phyloP scores from a whole-genome alignment of 2,888 invertebrate genomes.

The Tachina grossa region DNA sequence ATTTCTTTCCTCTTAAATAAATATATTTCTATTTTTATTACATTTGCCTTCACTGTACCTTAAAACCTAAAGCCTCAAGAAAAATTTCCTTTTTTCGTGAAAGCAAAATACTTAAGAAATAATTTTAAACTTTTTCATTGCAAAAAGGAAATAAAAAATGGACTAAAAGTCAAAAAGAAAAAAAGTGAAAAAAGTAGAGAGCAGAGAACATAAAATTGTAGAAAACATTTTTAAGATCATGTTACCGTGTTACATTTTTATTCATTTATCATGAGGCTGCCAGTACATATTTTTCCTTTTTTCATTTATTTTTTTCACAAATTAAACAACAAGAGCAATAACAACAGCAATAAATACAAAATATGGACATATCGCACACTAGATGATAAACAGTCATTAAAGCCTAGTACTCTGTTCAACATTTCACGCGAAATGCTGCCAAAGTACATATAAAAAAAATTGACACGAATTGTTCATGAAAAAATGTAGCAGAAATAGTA shows the following conservation, averaged over 20 bases:
- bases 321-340: slow-evolving; percentile 13
- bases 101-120: neutral
- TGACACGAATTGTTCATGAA: too few species aligned
- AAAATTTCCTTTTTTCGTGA: neutral
- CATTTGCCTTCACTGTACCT: neutral
- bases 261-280: slow-evolving; percentile 73
- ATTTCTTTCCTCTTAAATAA: too few species aligned
- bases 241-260: slow-evolving; percentile 61
- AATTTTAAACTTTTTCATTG: slow-evolving; percentile 6
- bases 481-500: too few species aligned
- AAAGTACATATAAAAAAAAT: too few species aligned
- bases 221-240: slow-evolving; percentile 69
- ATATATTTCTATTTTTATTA: neutral
- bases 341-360: neutral
- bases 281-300: slow-evolving; percentile 56
- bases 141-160: neutral
- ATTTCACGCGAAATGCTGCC: too few species aligned
- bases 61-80: neutral
- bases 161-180: slow-evolving; percentile 3
- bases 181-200: neutral
- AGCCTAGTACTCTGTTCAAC: too few species aligned
- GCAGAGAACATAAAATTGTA: slow-evolving; percentile 29
- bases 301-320: neutral
- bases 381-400: too few species aligned
- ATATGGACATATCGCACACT: too few species aligned